phyloP scores from a whole-genome alignment of 2,113 vertebrate genomes.

The Hirundichthys speculiger region DNA sequence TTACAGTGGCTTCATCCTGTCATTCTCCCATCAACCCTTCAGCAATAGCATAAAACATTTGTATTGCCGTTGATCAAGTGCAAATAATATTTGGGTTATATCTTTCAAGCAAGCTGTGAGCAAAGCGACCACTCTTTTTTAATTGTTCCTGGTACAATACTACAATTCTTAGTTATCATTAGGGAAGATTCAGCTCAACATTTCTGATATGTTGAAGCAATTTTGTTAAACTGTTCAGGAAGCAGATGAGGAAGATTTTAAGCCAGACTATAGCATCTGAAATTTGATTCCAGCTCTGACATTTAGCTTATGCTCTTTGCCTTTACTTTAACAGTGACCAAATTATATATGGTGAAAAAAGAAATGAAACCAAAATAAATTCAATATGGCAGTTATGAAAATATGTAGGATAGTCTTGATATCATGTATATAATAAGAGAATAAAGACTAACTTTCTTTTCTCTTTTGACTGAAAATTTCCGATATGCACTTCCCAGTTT shows the following conservation, averaged over 20 bases:
- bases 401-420: constrained; percentile 24
- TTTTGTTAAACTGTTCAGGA: constrained; percentile 19
- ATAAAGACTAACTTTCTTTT: constrained; percentile 8
- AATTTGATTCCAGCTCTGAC: constrained; percentile 12
- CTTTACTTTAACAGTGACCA: constrained; percentile 20
- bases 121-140: constrained; percentile 15
- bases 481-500: constrained; percentile 9
- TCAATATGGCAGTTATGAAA: constrained; percentile 46
- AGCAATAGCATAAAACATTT: constrained; percentile 35
- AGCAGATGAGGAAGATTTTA: constrained; percentile 2
- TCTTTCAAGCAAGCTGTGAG: constrained; percentile 34
- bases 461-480: constrained; percentile 21
- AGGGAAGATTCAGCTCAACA: constrained; percentile 39
- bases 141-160: constrained; percentile 2
- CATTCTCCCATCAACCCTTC: constrained; percentile 8
- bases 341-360: background rate
- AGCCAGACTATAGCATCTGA: background rate
- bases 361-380: constrained; percentile 30
- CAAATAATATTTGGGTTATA: constrained; percentile 70
- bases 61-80: constrained; percentile 49
- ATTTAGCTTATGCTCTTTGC: constrained; percentile 10
- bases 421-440: constrained; percentile 39
- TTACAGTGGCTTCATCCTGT: constrained; percentile 12
- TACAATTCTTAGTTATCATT: constrained; percentile 20
- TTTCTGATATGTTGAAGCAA: constrained; percentile 53